Evolutionary conservation across 1,140 invertebrate species (phyloP), one percentile per base, ranked within the genome.

Genomic region (Pollicipes pollicipes): DNA sequence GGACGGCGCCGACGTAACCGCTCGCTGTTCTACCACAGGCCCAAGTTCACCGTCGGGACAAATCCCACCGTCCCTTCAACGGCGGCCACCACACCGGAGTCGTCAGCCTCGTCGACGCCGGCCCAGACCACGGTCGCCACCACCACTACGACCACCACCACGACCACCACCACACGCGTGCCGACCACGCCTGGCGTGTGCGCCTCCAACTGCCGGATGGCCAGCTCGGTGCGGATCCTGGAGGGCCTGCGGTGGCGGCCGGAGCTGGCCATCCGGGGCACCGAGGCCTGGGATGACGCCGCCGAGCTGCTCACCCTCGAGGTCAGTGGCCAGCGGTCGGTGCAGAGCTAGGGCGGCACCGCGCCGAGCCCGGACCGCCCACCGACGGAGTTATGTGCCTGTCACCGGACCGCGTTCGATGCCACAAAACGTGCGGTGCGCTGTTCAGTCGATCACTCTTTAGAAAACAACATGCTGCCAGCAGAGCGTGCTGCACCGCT

Each of bases 151-250:
- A 88, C 88, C 0, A 88, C 89, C 0, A 83, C 83, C 0, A 90
- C 90, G 0, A 89, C 88, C 0, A 90, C 89, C 6, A 84, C 86
- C 17, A 86, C 84, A 3, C 88, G 89, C 27, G 31, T 70, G 74
- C 86, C 89, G 1, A 92, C 90, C 3, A 90, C 89, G 58, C 88
- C 90, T n/a, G 89, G 89, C 29, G 80, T 88, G 37, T 93, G 90
- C 76, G 83, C 83, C 17, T 80, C 84, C 13, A 88, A 90, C 71
- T 93, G 90, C 78, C 89, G 91, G 77, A 82, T 93, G 69, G 89
- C 88, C 70, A 90, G 88, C 64, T 91, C 90, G 0, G 88, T 94
- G 68, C 87, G 89, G 79, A 85, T 94, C 73, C 84, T 91, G 70
- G 87, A 88, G 74, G 84, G 90, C 28, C 74, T 77, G 10, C 86